phyloP scores from a whole-genome alignment of 2,113 vertebrate genomes.

The Haemorhous mexicanus region DNA sequence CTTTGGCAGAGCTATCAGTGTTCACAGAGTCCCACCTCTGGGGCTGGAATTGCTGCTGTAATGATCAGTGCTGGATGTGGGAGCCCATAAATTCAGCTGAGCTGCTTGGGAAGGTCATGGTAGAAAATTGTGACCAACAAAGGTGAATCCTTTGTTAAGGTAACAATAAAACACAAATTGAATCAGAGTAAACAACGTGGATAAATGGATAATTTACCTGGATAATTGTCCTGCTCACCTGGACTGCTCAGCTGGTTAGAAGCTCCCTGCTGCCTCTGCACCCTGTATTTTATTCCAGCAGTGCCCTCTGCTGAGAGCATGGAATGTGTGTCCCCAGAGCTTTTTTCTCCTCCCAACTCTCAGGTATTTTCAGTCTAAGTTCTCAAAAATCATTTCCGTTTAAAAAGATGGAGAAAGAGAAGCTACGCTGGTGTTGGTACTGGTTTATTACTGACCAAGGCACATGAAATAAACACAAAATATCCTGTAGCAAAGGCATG shows the following conservation, averaged over 20 bases:
- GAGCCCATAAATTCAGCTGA: not conserved
- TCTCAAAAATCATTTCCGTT: not conserved
- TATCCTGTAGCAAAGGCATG: rapidly evolving
- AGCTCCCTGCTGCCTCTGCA: rapidly evolving
- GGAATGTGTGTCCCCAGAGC: not conserved
- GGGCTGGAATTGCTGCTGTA: not conserved
- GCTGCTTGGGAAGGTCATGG: not conserved
- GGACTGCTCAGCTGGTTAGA: not conserved
- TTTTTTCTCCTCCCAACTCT: rapidly evolving
- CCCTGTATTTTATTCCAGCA: not conserved
- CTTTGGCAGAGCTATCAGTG: not conserved
- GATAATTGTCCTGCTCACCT: not conserved
- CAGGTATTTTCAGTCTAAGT: not conserved
- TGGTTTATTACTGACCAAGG: not conserved
- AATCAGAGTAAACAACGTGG: not conserved
- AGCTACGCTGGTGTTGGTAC: rapidly evolving
- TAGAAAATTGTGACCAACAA: not conserved
- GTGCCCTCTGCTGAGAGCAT: slow-evolving; percentile 50
- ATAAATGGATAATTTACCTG: not conserved
- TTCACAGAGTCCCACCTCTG: not conserved
- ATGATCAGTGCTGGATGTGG: not conserved
- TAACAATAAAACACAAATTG: not conserved
- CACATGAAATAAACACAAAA: not conserved
- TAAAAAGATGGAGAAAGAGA: not conserved
- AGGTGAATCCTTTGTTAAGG: not conserved